Conservation (phyloP, 92 coral and sea anemone species). For the Phymanthus crucifer region DNA sequence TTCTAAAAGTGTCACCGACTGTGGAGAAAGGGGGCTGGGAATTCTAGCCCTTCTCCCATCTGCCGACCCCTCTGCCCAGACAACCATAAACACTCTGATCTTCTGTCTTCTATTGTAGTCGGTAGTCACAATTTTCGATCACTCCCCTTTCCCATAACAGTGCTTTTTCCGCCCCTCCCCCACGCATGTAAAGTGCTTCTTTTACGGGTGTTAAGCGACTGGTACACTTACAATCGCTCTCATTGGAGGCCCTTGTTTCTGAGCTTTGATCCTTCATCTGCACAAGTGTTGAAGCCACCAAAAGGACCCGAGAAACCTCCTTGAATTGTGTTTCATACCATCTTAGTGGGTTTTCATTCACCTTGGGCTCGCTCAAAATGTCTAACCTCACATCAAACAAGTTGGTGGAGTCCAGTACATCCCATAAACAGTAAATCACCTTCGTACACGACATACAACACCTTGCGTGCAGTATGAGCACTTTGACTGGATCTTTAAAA, state of each 20-base stretch:
- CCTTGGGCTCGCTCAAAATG: slow-evolving; percentile 56
- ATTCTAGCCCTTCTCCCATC: too few species aligned
- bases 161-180: neutral
- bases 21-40: too few species aligned
- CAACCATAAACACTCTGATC: too few species aligned
- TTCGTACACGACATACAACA: slow-evolving; percentile 70
- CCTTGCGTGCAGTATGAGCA: slow-evolving; percentile 68
- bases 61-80: too few species aligned
- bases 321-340: slow-evolving; percentile 77
- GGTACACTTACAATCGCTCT: slow-evolving; percentile 57
- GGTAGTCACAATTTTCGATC: too few species aligned
- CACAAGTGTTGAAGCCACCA: slow-evolving; percentile 58
- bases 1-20: too few species aligned
- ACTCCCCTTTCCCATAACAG: too few species aligned
- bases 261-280: slow-evolving; percentile 26
- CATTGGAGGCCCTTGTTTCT: slow-evolving; percentile 14
- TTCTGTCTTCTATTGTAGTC: too few species aligned
- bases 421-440: slow-evolving; percentile 69
- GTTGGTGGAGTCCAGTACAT: slow-evolving; percentile 52
- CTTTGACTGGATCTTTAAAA: slow-evolving; percentile 29
- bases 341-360: slow-evolving; percentile 65
- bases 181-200: neutral
- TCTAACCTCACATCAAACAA: slow-evolving; percentile 67
- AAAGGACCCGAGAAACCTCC: slow-evolving; percentile 53
- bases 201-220: too few species aligned